Percentiles rank a stretch among this genome's conserved stretches.
Evolutionary conservation across 2,113 vertebrate species (phyloP).

Genomic region (Mionectes macconnelli): DNA sequence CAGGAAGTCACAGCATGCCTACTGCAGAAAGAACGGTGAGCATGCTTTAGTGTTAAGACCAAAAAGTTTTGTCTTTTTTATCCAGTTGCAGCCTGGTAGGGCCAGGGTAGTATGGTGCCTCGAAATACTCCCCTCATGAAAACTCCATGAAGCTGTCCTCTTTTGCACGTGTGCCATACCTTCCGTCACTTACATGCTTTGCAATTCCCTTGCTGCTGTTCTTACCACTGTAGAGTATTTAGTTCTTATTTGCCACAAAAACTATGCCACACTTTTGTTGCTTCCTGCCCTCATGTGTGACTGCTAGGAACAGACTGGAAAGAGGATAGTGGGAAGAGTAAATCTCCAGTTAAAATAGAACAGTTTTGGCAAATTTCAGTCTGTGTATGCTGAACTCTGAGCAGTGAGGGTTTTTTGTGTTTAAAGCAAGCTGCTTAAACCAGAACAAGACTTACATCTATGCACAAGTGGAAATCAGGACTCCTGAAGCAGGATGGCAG

Average conservation of each 20-base stretch:
- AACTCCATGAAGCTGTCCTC: not conserved
- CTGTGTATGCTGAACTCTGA: not conserved
- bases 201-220: not conserved
- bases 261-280: not conserved
- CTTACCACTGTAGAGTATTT: not conserved
- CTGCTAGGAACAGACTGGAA: not conserved
- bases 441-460: not conserved
- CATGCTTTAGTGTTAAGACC: not conserved
- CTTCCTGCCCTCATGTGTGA: rapidly evolving
- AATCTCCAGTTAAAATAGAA: not conserved
- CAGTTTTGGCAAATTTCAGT: not conserved
- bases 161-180: no score
- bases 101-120: no score
- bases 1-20: not conserved
- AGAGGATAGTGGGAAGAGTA: not conserved
- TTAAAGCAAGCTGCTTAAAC: not conserved
- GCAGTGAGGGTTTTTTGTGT: not conserved
- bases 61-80: not conserved
- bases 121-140: not conserved
- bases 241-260: not conserved
- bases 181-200: not conserved
- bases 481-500: not conserved
- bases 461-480: not conserved
- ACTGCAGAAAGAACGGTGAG: not conserved
- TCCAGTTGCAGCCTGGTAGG: rapidly evolving